Evolutionary conservation across 2,888 invertebrate species (phyloP), one percentile per base, ranked within the genome.

Genomic region (Panorpa germanica): DNA sequence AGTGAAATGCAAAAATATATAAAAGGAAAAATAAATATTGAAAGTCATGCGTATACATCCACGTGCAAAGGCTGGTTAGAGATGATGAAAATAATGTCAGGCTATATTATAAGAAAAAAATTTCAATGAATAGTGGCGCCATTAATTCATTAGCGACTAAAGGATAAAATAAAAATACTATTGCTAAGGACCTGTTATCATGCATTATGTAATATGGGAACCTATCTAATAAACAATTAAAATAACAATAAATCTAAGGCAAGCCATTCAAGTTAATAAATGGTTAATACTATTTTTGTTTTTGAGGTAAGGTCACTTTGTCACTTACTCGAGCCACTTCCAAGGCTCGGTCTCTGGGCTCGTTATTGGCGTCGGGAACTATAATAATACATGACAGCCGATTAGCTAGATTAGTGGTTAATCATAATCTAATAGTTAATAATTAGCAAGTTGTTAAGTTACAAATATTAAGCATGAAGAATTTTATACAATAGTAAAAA

Each of bases 261-360:
- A 34, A 29, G 26, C 34, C 28, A 36, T 26, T 28, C 19, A 25
- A 25, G 27, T 22, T 31, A 35, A 16, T 19, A 10, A 16, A 9
- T 13, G 14, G 28, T 15, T 4, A 25, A 34, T 29, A 30, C 26
- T 22, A 31, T 21, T 31, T 41, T 32, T 38, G 38, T 35, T 38
- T 39, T 39, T 39, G 41, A 44, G 28, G 35, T 40, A 44, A 41
- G 40, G 44, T 42, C 43, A 44, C 44, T 40, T 40, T 43, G 37
- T 36, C 56, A 75, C 73, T 74, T 76, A 77, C 73, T 72, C 71
- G 68, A 81, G 74, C 81, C 81, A 82, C 61, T 77, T 80, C 80
- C 80, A 80, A 55, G 80, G 76, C 69, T 82, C 81, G 57, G 71
- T 73, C 61, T 80, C 82, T 67, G 81, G 80, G 56, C 75, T 75